Conservation (phyloP, 1,140 invertebrate genomes). For the Globodera rostochiensis region DNA sequence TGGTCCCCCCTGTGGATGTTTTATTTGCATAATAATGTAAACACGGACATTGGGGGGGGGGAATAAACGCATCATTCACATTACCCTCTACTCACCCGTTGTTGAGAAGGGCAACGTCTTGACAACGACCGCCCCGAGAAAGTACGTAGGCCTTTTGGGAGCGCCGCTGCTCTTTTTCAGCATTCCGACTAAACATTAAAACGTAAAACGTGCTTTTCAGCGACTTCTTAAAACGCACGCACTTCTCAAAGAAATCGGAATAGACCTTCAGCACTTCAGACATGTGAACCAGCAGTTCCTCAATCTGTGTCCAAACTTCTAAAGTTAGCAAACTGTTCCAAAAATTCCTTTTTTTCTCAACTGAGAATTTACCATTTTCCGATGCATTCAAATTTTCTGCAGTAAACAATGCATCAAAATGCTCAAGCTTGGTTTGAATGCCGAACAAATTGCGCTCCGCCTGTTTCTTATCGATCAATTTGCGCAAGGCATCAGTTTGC, state of each 20-base stretch:
- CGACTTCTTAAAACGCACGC: neutral
- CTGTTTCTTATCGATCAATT: conserved; percentile 15
- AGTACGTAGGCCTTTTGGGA: neutral
- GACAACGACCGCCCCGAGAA: neutral
- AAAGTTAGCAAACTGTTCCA: neutral
- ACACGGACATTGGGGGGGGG: neutral
- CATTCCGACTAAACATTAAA: neutral
- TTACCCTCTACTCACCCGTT: neutral
- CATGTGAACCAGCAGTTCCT: neutral
- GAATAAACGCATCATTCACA: neutral
- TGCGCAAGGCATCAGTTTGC: conserved; percentile 15
- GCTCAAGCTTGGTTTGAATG: conserved; percentile 5
- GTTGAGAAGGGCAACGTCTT: neutral
- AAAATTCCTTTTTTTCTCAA: neutral
- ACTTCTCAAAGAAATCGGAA: conserved; percentile 26
- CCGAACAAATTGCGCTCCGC: conserved; percentile 10
- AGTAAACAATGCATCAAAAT: conserved; percentile 8
- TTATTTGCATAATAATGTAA: neutral
- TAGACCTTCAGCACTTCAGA: conserved; percentile 10
- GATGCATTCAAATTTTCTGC: conserved; percentile 4
- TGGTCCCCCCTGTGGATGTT: no score
- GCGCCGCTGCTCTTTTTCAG: conserved; percentile 5
- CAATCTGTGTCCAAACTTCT: neutral
- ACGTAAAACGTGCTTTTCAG: neutral
- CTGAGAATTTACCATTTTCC: neutral